These are phyloP conservation scores for Cryptus armator DNA, from an alignment of 2,888 invertebrate species.

Conservation along the genomic window DNA sequence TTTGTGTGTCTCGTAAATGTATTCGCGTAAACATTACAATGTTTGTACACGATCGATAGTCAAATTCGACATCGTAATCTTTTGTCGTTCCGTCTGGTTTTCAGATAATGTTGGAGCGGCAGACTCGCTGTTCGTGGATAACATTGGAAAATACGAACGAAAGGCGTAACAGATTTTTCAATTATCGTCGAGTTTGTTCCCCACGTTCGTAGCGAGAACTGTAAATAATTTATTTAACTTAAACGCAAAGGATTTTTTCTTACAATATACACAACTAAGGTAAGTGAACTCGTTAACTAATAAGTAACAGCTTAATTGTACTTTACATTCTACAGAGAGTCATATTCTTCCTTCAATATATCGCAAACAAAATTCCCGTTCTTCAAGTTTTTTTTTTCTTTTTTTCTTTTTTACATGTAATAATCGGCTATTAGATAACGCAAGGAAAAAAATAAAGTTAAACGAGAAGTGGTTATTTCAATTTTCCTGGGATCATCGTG, in stretches of 20 bases:
- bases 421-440: conserved; percentile 22
- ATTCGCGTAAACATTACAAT: background rate
- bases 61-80: background rate
- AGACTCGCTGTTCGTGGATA: conserved; percentile 34
- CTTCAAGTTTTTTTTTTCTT: background rate
- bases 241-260: background rate
- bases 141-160: conserved; percentile 32
- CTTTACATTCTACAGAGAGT: background rate
- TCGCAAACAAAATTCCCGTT: background rate
- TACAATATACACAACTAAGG: background rate
- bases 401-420: background rate
- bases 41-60: background rate
- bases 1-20: background rate
- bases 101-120: conserved; percentile 64
- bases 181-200: background rate
- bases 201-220: conserved; percentile 40
- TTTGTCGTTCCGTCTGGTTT: background rate
- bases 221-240: background rate
- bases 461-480: conserved; percentile 19
- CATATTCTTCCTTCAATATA: background rate
- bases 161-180: background rate
- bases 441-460: conserved; percentile 23
- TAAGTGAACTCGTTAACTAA: background rate
- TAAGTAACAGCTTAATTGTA: background rate
- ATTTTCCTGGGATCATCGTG: conserved; percentile 26